phyloP scores from a whole-genome alignment of 2,888 invertebrate species.

The Agriopis marginaria region DNA sequence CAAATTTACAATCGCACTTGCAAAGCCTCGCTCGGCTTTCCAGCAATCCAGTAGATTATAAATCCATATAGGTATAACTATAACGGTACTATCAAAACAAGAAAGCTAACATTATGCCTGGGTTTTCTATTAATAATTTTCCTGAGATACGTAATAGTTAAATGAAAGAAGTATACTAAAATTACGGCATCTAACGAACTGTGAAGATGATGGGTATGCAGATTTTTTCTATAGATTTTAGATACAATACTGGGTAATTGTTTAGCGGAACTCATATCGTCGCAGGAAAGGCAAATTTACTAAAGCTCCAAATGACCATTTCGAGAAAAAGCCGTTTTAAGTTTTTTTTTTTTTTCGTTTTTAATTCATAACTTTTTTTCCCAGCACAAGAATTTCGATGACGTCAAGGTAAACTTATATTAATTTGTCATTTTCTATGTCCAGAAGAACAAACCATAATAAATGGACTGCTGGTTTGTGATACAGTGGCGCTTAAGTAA shows the following conservation, averaged over 20 bases:
- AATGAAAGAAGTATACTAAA: constrained; percentile 23
- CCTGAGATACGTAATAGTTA: constrained; percentile 19
- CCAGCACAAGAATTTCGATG: too few relatives aligned
- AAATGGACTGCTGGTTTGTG: too few relatives aligned
- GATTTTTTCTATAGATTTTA: constrained; percentile 22
- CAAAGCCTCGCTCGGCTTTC: background rate
- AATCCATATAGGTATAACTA: background rate
- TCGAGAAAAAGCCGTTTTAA: too few relatives aligned
- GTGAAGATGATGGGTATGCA: constrained; percentile 31
- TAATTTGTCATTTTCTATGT: too few relatives aligned
- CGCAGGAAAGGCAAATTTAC: too few relatives aligned
- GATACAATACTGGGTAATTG: constrained; percentile 12
- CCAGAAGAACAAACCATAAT: too few relatives aligned
- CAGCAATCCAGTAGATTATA: background rate
- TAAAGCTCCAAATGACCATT: too few relatives aligned
- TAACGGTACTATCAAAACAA: background rate
- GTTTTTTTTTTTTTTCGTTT: too few relatives aligned
- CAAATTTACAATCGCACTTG: background rate
- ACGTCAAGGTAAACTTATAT: too few relatives aligned
- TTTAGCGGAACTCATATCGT: too few relatives aligned
- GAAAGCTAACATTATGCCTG: background rate
- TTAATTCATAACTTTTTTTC: too few relatives aligned
- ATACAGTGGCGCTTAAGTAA: too few relatives aligned
- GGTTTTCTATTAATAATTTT: constrained; percentile 13
- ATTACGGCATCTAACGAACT: constrained; percentile 32